These are phyloP conservation scores for Drosophila fuyamai DNA, from an alignment of 1,140 invertebrate species.

Conservation along the genomic window DNA sequence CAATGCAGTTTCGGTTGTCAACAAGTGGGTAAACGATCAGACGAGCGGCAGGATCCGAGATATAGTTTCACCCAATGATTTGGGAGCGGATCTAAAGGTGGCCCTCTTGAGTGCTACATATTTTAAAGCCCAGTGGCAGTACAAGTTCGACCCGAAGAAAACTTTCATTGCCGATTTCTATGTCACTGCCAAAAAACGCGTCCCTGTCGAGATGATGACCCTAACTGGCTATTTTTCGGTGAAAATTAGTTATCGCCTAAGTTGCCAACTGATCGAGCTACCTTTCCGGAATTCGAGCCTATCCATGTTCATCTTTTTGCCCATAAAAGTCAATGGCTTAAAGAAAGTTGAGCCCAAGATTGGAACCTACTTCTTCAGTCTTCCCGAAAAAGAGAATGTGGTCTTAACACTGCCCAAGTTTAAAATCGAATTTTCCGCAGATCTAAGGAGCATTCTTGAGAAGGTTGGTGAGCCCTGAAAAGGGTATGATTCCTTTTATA, in stretches of 20 bases:
- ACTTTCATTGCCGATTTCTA: neutral
- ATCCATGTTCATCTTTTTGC: slow-evolving; percentile 87
- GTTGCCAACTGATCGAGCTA: slow-evolving; percentile 57
- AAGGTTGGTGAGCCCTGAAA: slow-evolving; percentile 72
- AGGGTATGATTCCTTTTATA: neutral
- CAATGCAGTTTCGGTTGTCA: slow-evolving; percentile 85
- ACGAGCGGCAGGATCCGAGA: slow-evolving; percentile 87
- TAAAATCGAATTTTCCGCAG: slow-evolving; percentile 86
- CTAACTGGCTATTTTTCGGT: slow-evolving; percentile 62
- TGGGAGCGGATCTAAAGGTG: slow-evolving; percentile 35
- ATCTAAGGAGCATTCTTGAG: slow-evolving; percentile 85
- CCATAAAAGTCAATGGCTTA: slow-evolving; percentile 85
- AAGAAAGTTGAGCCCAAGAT: slow-evolving; percentile 84
- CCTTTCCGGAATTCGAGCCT: slow-evolving; percentile 83
- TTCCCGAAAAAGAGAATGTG: slow-evolving; percentile 73
- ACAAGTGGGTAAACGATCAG: slow-evolving; percentile 86
- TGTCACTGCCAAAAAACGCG: slow-evolving; percentile 21
- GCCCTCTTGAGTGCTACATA: slow-evolving; percentile 89
- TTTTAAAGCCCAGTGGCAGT: slow-evolving; percentile 85
- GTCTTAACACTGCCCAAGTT: slow-evolving; percentile 88
- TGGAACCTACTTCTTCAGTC: slow-evolving; percentile 54
- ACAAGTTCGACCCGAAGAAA: slow-evolving; percentile 24
- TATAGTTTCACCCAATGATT: slow-evolving; percentile 75
- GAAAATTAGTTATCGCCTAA: slow-evolving; percentile 33
- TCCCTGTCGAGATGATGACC: slow-evolving; percentile 86